These are phyloP conservation scores for Acleris holmiana DNA, from an alignment of 2,888 invertebrate species.

Conservation along the genomic window DNA sequence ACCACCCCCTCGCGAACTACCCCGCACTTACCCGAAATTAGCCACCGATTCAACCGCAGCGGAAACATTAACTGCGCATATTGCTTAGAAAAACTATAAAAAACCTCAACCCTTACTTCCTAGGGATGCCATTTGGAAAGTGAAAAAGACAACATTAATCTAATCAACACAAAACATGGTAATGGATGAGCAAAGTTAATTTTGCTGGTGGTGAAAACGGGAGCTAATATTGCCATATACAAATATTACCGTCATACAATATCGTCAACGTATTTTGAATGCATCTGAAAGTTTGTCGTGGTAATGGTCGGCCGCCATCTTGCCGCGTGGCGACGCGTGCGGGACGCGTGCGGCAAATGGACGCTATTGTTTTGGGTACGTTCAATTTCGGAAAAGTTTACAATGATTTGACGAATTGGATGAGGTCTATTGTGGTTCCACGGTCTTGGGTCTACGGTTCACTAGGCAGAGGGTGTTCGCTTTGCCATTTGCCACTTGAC, in stretches of 20 bases:
- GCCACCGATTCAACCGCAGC: slow-evolving; percentile 45
- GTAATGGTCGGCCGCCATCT: slow-evolving; percentile 50
- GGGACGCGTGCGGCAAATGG: slow-evolving; percentile 52
- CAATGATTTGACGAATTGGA: slow-evolving; percentile 37
- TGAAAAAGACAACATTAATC: slow-evolving; percentile 57
- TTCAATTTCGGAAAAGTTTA: slow-evolving; percentile 39
- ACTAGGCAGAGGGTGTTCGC: neutral
- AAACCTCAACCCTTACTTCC: slow-evolving; percentile 35
- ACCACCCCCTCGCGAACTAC: slow-evolving; percentile 13
- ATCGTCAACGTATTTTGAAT: slow-evolving; percentile 10
- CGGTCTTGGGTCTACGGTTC: slow-evolving; percentile 20
- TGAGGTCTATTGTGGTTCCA: slow-evolving; percentile 24
- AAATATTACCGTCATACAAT: neutral
- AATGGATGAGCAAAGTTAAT: slow-evolving; percentile 51
- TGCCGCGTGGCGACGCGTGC: slow-evolving; percentile 63
- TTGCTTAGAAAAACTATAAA: slow-evolving; percentile 30
- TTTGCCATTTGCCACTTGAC: too few relatives aligned
- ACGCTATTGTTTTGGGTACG: slow-evolving; percentile 48
- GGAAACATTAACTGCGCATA: slow-evolving; percentile 51
- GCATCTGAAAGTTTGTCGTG: slow-evolving; percentile 22
- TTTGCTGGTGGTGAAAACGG: neutral
- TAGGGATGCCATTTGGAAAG: slow-evolving; percentile 30
- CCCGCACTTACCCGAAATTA: slow-evolving; percentile 45
- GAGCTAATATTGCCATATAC: neutral
- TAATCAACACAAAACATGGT: slow-evolving; percentile 69